phyloP scores from a whole-genome alignment of 2,888 invertebrate species.

The Oligia fasciuncula region DNA sequence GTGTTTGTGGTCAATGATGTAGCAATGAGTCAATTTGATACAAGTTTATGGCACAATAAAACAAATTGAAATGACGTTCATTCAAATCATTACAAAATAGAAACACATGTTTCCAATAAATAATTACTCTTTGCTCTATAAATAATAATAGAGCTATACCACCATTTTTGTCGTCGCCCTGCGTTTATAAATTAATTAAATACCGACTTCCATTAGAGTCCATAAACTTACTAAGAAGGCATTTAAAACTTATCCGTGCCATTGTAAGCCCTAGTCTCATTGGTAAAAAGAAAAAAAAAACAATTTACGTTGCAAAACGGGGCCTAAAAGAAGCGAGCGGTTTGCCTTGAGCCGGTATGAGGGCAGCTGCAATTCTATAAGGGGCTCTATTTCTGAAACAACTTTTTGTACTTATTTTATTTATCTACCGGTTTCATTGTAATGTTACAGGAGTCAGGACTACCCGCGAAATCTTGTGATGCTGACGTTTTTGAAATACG shows the following conservation, averaged over 20 bases:
- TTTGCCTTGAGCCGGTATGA: constrained; percentile 84
- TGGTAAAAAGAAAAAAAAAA: constrained; percentile 71
- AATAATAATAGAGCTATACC: constrained; percentile 39
- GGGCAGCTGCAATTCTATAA: constrained; percentile 81
- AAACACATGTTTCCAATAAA: constrained; percentile 21
- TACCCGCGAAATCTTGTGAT: constrained; percentile 46
- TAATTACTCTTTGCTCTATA: constrained; percentile 20
- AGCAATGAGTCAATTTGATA: neutral
- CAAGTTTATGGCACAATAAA: neutral
- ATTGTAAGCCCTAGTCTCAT: constrained; percentile 71
- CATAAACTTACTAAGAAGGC: constrained; percentile 66
- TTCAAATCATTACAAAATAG: constrained; percentile 16
- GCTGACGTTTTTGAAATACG: neutral
- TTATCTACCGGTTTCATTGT: constrained; percentile 84
- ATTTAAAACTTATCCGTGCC: constrained; percentile 67
- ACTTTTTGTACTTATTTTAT: constrained; percentile 80
- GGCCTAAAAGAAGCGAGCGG: constrained; percentile 80
- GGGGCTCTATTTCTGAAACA: constrained; percentile 84
- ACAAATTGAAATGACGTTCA: neutral
- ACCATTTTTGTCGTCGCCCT: constrained; percentile 30
- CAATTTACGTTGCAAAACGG: constrained; percentile 79
- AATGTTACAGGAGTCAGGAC: constrained; percentile 71
- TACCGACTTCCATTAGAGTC: constrained; percentile 64
- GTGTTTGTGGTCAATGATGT: neutral
- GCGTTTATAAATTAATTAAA: constrained; percentile 63